A percentile compares a stretch with the other conserved stretches of the same genome.
Conservation (phyloP, 2,888 invertebrate genomes). For the Criorhina ranunculi region DNA sequence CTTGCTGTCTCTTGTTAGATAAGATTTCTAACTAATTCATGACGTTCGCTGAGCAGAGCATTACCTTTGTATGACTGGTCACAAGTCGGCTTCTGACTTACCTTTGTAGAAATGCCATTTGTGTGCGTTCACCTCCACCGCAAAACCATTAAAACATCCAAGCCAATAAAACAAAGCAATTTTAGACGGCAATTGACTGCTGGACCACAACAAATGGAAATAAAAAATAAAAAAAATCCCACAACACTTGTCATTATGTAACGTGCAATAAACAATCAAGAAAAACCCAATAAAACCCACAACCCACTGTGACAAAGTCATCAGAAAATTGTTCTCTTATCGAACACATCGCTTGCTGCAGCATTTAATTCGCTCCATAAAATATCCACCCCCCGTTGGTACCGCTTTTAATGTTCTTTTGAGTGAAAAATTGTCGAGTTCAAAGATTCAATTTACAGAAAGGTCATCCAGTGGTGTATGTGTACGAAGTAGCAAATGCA, state of each 20-base stretch:
- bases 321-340: slow-evolving; percentile 32
- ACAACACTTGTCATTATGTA: slow-evolving; percentile 13
- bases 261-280: neutral
- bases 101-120: neutral
- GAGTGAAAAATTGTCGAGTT: slow-evolving; percentile 46
- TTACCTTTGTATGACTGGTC: too few relatives aligned
- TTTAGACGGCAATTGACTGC: neutral
- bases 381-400: slow-evolving; percentile 13
- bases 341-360: slow-evolving; percentile 36
- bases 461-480: slow-evolving; percentile 44
- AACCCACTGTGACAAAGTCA: neutral
- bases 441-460: slow-evolving; percentile 64
- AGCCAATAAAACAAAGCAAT: neutral
- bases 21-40: too few relatives aligned
- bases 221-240: slow-evolving; percentile 1
- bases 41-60: too few relatives aligned
- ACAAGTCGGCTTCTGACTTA: too few relatives aligned
- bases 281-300: slow-evolving; percentile 7
- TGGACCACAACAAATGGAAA: neutral
- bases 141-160: slow-evolving; percentile 1
- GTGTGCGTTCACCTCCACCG: slow-evolving; percentile 3
- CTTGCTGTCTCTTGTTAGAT: too few relatives aligned
- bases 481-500: slow-evolving; percentile 26
- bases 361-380: slow-evolving; percentile 35
- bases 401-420: neutral